Evolutionary conservation across 2,113 vertebrate species (phyloP).

Genomic region (Zapus hudsonius): DNA sequence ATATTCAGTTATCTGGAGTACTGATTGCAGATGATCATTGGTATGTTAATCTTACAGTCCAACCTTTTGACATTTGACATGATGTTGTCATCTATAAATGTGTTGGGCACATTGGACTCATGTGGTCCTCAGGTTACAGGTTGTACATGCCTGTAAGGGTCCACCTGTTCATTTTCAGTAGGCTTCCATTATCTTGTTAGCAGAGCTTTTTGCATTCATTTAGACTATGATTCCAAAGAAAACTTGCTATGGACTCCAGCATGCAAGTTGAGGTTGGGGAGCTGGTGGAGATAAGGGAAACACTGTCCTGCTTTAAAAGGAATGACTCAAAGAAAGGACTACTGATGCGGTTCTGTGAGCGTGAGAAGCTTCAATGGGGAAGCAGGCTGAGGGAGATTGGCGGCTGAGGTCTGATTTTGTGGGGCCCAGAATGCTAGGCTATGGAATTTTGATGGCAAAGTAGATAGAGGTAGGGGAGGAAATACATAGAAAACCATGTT

Average conservation of each 20-base stretch:
- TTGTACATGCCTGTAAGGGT: too few relatives aligned
- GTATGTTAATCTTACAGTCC: constrained; percentile 81
- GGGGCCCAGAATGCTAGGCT: neutral
- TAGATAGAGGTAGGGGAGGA: neutral
- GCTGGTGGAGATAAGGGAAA: neutral
- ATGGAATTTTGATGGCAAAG: neutral
- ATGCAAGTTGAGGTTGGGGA: neutral
- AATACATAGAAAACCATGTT: neutral
- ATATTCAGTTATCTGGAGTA: constrained; percentile 94
- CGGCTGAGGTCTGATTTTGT: neutral
- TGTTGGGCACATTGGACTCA: too few relatives aligned
- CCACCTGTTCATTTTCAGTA: rapidly evolving
- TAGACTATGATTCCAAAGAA: neutral
- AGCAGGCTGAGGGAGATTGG: neutral
- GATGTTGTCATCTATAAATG: too few relatives aligned
- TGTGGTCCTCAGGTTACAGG: too few relatives aligned
- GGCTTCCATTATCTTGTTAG: neutral
- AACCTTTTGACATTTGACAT: too few relatives aligned
- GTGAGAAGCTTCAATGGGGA: neutral
- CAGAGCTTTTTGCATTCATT: neutral
- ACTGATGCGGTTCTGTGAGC: neutral
- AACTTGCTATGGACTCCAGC: neutral
- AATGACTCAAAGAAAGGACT: neutral
- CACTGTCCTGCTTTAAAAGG: neutral
- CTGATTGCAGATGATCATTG: constrained; percentile 96